Conservation (phyloP, 2,113 vertebrate genomes). For the Archilochus colubris region DNA sequence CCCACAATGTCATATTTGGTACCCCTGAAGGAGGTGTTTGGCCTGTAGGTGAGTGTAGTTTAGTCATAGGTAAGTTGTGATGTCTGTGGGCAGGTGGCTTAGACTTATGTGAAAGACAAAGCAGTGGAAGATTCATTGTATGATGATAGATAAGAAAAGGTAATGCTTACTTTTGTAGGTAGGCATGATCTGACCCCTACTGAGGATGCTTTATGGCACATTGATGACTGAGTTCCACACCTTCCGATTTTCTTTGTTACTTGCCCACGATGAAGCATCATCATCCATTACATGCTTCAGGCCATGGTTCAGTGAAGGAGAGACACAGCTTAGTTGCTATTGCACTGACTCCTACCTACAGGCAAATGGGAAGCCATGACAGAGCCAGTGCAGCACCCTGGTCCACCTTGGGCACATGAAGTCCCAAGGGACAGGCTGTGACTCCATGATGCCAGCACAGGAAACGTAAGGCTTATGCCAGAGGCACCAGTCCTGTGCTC, state of each 20-base stretch:
- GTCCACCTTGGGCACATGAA: background rate
- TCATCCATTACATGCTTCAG: background rate
- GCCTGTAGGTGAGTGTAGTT: background rate
- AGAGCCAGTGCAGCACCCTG: background rate
- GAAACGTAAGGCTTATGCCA: background rate
- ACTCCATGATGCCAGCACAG: background rate
- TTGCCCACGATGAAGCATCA: background rate
- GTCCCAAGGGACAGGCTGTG: background rate
- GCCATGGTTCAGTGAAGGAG: background rate
- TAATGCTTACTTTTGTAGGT: background rate
- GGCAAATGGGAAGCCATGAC: background rate
- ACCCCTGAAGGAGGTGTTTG: background rate
- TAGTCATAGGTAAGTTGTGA: background rate
- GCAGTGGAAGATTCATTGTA: background rate
- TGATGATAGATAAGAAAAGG: background rate
- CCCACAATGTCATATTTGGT: background rate
- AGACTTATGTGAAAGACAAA: background rate
- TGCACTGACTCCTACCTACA: background rate
- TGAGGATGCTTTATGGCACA: background rate
- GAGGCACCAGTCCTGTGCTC: fast-evolving
- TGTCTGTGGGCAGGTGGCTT: background rate
- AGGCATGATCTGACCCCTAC: background rate
- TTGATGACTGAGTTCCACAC: background rate
- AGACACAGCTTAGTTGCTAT: background rate
- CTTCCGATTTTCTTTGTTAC: background rate